Percentiles rank a stretch among this genome's conserved stretches.
These are phyloP conservation scores for Spea multiplicata DNA, from an alignment of 2,113 vertebrate species.

Conservation along the genomic window DNA sequence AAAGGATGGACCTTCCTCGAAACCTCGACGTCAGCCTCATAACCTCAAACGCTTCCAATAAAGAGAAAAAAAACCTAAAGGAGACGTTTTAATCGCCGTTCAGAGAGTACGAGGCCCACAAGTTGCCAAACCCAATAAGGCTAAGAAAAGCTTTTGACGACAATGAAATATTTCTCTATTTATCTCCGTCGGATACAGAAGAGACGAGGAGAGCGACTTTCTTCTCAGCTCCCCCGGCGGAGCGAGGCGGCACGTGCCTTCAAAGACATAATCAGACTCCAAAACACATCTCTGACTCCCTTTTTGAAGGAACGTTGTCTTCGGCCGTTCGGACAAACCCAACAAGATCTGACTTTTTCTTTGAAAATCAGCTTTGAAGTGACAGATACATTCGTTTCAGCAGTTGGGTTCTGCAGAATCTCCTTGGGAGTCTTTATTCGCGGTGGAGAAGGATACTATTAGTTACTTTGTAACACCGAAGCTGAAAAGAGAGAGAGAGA, in stretches of 20 bases:
- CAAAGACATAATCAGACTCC: slow-evolving; percentile 22
- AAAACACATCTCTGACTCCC: neutral
- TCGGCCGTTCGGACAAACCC: slow-evolving; percentile 39
- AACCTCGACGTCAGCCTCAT: no score
- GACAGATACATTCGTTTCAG: slow-evolving; percentile 51
- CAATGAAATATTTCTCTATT: slow-evolving; percentile 40
- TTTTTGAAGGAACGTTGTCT: slow-evolving; percentile 49
- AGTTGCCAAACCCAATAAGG: neutral
- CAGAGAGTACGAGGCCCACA: neutral
- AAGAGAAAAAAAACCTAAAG: neutral
- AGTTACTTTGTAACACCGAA: no score
- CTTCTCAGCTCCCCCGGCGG: slow-evolving; percentile 26
- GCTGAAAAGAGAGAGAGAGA: no score
- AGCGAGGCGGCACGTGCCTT: slow-evolving; percentile 2
- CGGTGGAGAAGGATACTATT: slow-evolving; percentile 42
- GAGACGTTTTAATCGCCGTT: neutral
- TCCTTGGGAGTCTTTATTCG: slow-evolving; percentile 46
- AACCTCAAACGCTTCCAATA: neutral
- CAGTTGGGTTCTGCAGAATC: slow-evolving; percentile 44
- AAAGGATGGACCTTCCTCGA: no score
- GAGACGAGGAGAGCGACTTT: slow-evolving; percentile 32
- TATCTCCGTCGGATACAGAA: slow-evolving; percentile 39
- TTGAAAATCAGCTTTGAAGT: slow-evolving; percentile 46
- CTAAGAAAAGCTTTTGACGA: slow-evolving; percentile 4
- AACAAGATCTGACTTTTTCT: slow-evolving; percentile 36